phyloP scores from a whole-genome alignment of 2,113 vertebrate genomes.

The Nycticorax nycticorax region DNA sequence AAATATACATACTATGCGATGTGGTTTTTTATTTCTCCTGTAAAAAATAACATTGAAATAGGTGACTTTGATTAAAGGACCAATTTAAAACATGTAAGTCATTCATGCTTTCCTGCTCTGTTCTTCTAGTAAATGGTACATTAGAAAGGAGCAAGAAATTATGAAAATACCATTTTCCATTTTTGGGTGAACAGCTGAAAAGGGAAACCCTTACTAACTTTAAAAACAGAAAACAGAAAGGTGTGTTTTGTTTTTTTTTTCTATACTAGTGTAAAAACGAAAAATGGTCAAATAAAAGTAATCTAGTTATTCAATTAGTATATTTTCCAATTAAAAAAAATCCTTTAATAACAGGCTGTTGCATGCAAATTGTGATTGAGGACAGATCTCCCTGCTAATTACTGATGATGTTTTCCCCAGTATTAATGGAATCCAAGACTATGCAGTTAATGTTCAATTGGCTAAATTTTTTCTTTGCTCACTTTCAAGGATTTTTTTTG shows the following conservation, averaged over 20 bases:
- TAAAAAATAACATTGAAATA: background rate
- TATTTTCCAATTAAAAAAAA: background rate
- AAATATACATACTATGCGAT: background rate
- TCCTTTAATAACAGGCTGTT: background rate
- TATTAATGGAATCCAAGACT: background rate
- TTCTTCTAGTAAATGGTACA: background rate
- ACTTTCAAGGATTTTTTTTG: background rate
- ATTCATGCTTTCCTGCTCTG: background rate
- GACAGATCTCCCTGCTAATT: background rate
- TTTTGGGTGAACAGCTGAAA: background rate
- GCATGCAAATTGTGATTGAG: background rate
- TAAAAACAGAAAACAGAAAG: background rate
- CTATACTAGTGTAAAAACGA: background rate
- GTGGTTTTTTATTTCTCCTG: background rate
- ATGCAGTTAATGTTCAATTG: background rate
- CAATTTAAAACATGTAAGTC: background rate
- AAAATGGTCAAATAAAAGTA: background rate
- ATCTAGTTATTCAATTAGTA: background rate
- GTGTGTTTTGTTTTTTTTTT: background rate
- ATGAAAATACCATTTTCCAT: background rate
- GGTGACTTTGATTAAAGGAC: background rate
- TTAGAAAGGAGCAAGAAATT: background rate
- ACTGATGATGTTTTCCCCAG: background rate
- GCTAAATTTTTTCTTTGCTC: background rate
- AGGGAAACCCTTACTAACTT: background rate